Conservation (phyloP, 2,797 vertebrate genomes). For the Spea hammondii region DNA sequence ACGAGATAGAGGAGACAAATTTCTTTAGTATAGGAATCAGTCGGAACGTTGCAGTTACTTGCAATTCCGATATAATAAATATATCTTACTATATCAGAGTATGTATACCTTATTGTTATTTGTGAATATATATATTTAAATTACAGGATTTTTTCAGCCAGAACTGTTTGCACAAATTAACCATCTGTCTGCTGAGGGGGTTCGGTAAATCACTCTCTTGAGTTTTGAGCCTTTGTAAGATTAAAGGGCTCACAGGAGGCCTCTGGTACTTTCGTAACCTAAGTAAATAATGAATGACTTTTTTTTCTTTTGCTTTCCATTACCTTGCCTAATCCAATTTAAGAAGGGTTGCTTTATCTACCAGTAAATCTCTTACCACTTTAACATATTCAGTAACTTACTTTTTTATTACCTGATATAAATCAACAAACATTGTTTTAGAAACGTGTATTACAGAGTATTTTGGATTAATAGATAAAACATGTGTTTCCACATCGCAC, state of each 20-base stretch:
- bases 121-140: too few species aligned
- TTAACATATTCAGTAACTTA: not conserved
- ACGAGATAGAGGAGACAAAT: too few species aligned
- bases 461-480: too few species aligned
- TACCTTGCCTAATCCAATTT: not conserved
- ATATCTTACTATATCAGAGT: too few species aligned
- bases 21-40: too few species aligned
- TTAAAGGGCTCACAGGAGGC: not conserved
- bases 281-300: not conserved
- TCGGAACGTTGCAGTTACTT: too few species aligned
- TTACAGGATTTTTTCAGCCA: too few species aligned
- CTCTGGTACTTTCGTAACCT: not conserved
- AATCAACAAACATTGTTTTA: not conserved
- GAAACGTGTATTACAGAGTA: too few species aligned
- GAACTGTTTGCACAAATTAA: too few species aligned
- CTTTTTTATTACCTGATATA: not conserved
- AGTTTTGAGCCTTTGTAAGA: not conserved
- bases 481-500: too few species aligned
- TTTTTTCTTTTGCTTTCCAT: not conserved
- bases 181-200: not conserved
- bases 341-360: not conserved
- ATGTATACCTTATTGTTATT: too few species aligned
- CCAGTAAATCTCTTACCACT: not conserved
- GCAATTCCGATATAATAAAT: too few species aligned
- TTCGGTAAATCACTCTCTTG: not conserved